Percentiles rank a stretch among this genome's conserved stretches.
phyloP scores from a whole-genome alignment of 2,113 vertebrate species.

The Larimichthys crocea region DNA sequence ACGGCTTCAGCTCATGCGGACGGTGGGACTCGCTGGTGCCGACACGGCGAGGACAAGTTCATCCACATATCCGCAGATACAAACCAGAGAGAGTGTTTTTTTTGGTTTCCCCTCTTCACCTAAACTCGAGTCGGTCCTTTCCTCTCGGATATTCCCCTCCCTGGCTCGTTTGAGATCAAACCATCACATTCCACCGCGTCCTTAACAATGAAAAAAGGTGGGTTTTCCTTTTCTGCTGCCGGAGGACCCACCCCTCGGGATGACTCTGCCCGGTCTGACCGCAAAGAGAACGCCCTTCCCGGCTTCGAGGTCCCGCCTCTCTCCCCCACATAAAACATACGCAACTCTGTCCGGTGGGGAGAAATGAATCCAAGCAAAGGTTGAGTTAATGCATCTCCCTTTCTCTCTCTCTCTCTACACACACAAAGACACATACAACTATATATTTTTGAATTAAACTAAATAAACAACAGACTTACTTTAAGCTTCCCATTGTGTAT shows the following conservation, averaged over 20 bases:
- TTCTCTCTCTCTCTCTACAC: neutral
- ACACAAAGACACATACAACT: neutral
- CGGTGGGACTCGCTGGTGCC: conserved; percentile 59
- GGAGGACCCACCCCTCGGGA: conserved; percentile 83
- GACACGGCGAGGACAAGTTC: conserved; percentile 68
- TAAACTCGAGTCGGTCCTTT: conserved; percentile 45
- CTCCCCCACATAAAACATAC: conserved; percentile 32
- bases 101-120: conserved; percentile 7
- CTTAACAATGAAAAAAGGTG: conserved; percentile 87
- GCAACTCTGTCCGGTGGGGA: conserved; percentile 52
- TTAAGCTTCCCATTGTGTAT: neutral
- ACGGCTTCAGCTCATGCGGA: conserved; percentile 57
- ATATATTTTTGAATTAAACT: neutral
- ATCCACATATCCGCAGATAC: conserved; percentile 61
- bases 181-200: conserved; percentile 85
- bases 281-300: conserved; percentile 85
- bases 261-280: conserved; percentile 80
- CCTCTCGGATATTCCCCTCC: conserved; percentile 75
- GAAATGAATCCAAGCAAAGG: conserved; percentile 20
- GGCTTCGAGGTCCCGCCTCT: conserved; percentile 80
- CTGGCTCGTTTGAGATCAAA: conserved; percentile 78
- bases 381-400: neutral
- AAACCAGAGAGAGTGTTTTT: conserved; percentile 11
- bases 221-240: conserved; percentile 80
- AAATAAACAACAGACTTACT: neutral